A percentile compares a stretch with the other conserved stretches of the same genome.
These are phyloP conservation scores for Aquatica leii DNA, from an alignment of 2,888 invertebrate species.

Conservation along the genomic window DNA sequence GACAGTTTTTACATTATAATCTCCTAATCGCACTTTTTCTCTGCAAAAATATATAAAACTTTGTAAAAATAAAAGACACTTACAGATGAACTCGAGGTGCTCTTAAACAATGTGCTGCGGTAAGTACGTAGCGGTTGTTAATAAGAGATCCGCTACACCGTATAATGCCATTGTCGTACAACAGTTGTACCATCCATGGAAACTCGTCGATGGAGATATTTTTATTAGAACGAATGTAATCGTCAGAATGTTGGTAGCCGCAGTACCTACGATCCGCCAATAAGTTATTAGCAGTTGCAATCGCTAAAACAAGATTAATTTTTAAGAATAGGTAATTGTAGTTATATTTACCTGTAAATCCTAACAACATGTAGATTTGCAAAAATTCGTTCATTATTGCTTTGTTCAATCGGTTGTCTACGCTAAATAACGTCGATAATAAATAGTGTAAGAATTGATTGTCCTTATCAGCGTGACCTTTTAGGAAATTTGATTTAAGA, in stretches of 20 bases:
- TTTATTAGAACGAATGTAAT: background rate
- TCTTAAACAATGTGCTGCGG: background rate
- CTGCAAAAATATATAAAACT: background rate
- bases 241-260: constrained; percentile 10
- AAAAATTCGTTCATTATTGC: no score
- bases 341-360: no score
- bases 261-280: background rate
- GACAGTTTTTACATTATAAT: background rate
- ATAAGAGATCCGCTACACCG: background rate
- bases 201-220: background rate
- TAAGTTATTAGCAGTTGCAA: background rate
- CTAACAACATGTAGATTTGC: no score
- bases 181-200: background rate
- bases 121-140: constrained; percentile 1
- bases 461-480: no score
- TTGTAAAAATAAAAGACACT: background rate
- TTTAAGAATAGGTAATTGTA: no score
- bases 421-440: no score
- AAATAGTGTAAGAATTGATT: no score
- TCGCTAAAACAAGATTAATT: background rate
- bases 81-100: background rate
- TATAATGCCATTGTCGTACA: background rate
- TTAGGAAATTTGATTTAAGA: no score
- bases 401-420: no score
- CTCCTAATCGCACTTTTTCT: background rate